Conservation (phyloP, 2,888 invertebrate genomes). For the Tetanocera ferruginea region DNA sequence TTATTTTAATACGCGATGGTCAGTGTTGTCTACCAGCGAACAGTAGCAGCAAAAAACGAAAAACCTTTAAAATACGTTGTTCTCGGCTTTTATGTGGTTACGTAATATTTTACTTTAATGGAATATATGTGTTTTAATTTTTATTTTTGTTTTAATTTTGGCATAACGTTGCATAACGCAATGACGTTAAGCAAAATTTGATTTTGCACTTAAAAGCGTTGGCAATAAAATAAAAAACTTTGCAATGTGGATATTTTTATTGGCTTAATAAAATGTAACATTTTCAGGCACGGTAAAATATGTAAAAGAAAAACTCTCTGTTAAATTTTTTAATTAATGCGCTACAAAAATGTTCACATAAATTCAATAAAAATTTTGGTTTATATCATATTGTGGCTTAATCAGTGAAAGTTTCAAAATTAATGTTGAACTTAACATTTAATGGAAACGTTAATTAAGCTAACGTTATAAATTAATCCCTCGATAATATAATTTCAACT, state of each 20-base stretch:
- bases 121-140: neutral
- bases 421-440: too few relatives aligned
- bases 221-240: neutral
- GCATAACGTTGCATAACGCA: constrained; percentile 5
- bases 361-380: too few relatives aligned
- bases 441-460: too few relatives aligned
- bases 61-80: constrained; percentile 6
- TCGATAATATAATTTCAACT: too few relatives aligned
- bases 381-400: too few relatives aligned
- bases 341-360: too few relatives aligned
- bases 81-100: constrained; percentile 25
- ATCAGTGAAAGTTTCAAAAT: too few relatives aligned
- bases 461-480: too few relatives aligned
- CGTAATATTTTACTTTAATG: constrained; percentile 21
- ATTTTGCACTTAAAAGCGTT: constrained; percentile 19
- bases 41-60: neutral
- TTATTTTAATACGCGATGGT: constrained; percentile 30
- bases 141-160: neutral
- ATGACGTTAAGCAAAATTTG: constrained; percentile 16
- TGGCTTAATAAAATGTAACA: too few relatives aligned
- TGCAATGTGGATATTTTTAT: neutral
- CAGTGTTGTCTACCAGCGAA: neutral
- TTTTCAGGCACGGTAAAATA: too few relatives aligned
- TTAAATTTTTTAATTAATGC: too few relatives aligned
- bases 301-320: too few relatives aligned